Conservation (phyloP, 2,888 invertebrate species). For the Lasioglossum figueresi region DNA sequence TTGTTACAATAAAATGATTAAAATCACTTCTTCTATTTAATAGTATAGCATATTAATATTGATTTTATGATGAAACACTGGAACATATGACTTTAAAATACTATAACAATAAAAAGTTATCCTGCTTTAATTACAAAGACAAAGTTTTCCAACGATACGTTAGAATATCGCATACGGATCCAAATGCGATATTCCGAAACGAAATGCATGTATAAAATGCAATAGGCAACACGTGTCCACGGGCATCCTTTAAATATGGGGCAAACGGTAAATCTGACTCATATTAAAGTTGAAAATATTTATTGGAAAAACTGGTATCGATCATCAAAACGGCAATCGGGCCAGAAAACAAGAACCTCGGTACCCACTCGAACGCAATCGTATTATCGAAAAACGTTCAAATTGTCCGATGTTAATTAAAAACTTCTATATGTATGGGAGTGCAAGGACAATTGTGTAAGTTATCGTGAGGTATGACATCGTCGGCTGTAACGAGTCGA, state of each 20-base stretch:
- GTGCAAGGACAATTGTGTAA: conserved; percentile 14
- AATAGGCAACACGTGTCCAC: conserved; percentile 56
- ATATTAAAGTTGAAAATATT: conserved; percentile 1
- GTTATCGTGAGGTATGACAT: background rate
- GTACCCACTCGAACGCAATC: conserved; percentile 4
- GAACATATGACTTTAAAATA: conserved; percentile 6
- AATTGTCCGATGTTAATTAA: conserved; percentile 25
- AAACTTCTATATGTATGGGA: background rate
- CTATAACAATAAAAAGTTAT: conserved; percentile 5
- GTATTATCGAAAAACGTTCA: conserved; percentile 12
- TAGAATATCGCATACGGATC: background rate
- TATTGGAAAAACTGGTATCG: conserved; percentile 3
- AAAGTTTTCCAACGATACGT: background rate
- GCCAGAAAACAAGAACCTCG: conserved; percentile 1
- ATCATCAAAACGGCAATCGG: conserved; percentile 36
- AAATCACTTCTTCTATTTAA: conserved; percentile 4
- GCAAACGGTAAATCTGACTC: conserved; percentile 19
- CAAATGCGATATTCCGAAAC: conserved; percentile 8
- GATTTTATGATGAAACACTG: conserved; percentile 17
- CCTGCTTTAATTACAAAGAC: background rate
- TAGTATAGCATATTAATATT: conserved; percentile 6
- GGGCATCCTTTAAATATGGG: conserved; percentile 27
- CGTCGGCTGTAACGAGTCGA: background rate
- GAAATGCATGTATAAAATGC: conserved; percentile 21
- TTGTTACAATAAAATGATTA: conserved; percentile 12